Evolutionary conservation across 2,888 invertebrate genomes (phyloP), one percentile per base, ranked within the genome.

Genomic region (Eucriotettix oculatus): DNA sequence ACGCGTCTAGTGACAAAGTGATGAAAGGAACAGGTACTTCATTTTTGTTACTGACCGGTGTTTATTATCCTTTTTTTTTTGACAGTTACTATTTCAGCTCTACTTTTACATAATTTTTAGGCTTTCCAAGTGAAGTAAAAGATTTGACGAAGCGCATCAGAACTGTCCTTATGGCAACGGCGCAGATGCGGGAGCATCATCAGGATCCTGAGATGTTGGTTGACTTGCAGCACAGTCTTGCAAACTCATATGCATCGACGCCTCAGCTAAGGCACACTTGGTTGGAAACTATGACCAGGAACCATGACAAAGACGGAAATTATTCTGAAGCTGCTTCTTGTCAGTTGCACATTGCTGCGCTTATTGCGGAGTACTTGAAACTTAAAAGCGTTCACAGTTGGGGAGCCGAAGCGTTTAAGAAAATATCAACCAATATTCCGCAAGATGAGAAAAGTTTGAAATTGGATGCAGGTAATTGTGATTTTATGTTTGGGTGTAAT

Each of bases 241-340:
- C 95, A 5, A 92, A 91, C 73, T 61, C 61, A 1, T 72, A 72
- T 64, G 91, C 95, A 54, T 93, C 93, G 52, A 96, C 95, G 0
- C 96, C 97, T 0, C 92, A 96, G 68, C 76, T 97, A 62, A 77
- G 97, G 0, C 90, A 92, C 73, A 96, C 95, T 0, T 95, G 95
- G 95, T 82, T 97, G n/a, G 87, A 94, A 66, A 90, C 91, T 1
- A 89, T 97, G 82, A 91, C 95, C 9, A 82, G 84, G 68, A 87
- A 91, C 72, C 93, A 95, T 70, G 82, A 84, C 10, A 77, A 86
- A 63, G 85, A 90, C 69, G 83, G 82, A 43, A 90, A 95, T 75
- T 85, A 84, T 68, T 93, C 95, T 5, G 97, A 97, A 81, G 95
- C 95, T 52, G 94, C 95, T 69, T 93, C 94, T 71, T 93, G 93